A percentile compares a stretch with the other conserved stretches of the same genome.
phyloP scores from a whole-genome alignment of 2,888 invertebrate genomes.

The Baccha elongata region DNA sequence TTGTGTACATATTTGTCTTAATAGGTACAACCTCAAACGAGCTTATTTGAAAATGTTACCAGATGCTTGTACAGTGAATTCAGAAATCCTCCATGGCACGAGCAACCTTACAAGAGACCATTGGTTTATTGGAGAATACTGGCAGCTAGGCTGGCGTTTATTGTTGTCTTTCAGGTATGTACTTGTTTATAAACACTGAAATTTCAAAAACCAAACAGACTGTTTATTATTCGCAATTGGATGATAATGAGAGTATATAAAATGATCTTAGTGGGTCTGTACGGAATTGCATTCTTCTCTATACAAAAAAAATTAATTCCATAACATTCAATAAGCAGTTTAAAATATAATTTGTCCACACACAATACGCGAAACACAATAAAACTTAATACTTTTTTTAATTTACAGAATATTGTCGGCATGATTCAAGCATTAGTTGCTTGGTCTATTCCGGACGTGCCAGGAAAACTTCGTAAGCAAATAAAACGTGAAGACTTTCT shows the following conservation, averaged over 20 bases:
- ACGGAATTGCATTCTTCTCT: too few species aligned
- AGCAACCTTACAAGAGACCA: conserved; percentile 85
- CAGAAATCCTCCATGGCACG: conserved; percentile 84
- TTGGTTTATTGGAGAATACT: conserved; percentile 89
- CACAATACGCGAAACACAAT: too few species aligned
- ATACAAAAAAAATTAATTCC: too few species aligned
- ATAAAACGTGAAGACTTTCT: conserved; percentile 89
- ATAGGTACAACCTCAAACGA: conserved; percentile 77
- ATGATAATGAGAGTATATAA: too few species aligned
- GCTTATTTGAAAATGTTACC: conserved; percentile 79
- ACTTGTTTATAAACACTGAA: background rate
- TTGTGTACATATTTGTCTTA: conserved; percentile 46
- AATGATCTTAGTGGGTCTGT: too few species aligned
- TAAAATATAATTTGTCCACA: too few species aligned
- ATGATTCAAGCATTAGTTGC: conserved; percentile 88
- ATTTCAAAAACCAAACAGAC: too few species aligned
- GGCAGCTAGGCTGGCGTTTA: conserved; percentile 88
- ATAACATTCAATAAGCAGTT: too few species aligned
- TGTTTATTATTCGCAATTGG: too few species aligned
- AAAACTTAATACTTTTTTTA: conserved; percentile 48
- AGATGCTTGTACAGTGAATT: conserved; percentile 88
- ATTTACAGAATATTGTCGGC: conserved; percentile 88
- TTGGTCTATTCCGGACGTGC: conserved; percentile 91
- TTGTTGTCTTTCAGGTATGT: conserved; percentile 87
- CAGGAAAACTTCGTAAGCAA: conserved; percentile 87